Conservation (phyloP, 2,888 invertebrate species). For the Limnephilus marmoratus region DNA sequence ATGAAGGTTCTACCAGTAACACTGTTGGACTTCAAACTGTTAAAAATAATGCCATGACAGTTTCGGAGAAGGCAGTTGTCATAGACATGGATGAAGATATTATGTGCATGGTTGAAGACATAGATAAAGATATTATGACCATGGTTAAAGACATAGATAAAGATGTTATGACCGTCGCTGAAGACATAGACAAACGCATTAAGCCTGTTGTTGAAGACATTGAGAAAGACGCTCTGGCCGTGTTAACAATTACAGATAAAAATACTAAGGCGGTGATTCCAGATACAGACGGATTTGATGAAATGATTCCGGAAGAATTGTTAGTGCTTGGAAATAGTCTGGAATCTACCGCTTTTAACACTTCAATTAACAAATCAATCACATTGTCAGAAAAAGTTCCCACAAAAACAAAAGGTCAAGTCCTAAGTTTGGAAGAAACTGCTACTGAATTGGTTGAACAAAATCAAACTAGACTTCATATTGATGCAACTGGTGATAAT, state of each 20-base stretch:
- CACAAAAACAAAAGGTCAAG: background rate
- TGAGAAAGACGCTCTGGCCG: background rate
- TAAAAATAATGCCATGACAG: slow-evolving; percentile 46
- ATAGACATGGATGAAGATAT: slow-evolving; percentile 63
- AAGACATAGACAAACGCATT: background rate
- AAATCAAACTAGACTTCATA: background rate
- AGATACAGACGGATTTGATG: slow-evolving; percentile 15
- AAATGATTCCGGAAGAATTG: slow-evolving; percentile 11
- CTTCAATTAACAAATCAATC: slow-evolving; percentile 53
- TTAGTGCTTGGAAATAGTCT: background rate
- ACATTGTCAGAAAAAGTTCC: slow-evolving; percentile 18
- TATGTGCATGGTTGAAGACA: slow-evolving; percentile 63
- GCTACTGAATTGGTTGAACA: background rate
- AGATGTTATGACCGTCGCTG: background rate
- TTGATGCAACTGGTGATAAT: background rate
- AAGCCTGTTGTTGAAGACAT: background rate
- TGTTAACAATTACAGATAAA: slow-evolving; percentile 44
- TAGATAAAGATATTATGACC: background rate
- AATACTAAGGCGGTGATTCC: slow-evolving; percentile 33
- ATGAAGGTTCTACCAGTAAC: background rate
- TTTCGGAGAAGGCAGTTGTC: slow-evolving; percentile 55
- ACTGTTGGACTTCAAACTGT: slow-evolving; percentile 49
- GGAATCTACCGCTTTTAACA: slow-evolving; percentile 48
- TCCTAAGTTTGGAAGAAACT: background rate
- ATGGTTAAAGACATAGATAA: background rate